These are phyloP conservation scores for Entelurus aequoreus DNA, from an alignment of 2,113 vertebrate genomes.

Conservation along the genomic window DNA sequence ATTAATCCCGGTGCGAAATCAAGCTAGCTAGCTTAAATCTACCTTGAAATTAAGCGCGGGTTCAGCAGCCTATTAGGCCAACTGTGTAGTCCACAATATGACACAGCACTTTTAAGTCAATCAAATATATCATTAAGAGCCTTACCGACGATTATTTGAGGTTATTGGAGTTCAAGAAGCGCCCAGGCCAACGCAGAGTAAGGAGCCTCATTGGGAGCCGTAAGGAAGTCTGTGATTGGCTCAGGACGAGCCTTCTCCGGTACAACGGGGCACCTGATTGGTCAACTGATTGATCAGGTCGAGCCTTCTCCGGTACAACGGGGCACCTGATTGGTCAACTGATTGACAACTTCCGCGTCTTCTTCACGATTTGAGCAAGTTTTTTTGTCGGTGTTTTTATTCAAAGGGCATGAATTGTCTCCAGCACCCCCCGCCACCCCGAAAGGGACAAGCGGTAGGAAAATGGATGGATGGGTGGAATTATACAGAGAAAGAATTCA, in stretches of 20 bases:
- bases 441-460: too few relatives aligned
- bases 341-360: not conserved
- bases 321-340: conserved; percentile 29
- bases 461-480: too few relatives aligned
- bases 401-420: too few relatives aligned
- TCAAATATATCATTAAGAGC: not conserved
- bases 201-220: conserved; percentile 2
- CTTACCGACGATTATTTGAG: not conserved
- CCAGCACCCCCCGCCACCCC: too few relatives aligned
- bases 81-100: not conserved
- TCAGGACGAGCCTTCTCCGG: not conserved
- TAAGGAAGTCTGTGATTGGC: conserved; percentile 43
- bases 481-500: too few relatives aligned
- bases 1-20: not conserved
- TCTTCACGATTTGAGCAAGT: too few relatives aligned
- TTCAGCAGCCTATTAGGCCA: too few relatives aligned
- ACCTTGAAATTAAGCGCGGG: not conserved
- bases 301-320: not conserved
- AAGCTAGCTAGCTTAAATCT: not conserved
- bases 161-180: not conserved
- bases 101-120: not conserved
- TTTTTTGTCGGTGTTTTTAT: too few relatives aligned
- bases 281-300: not conserved
- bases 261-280: too few relatives aligned
- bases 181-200: not conserved